A percentile compares a stretch with the other conserved stretches of the same genome.
These are phyloP conservation scores for Bujurquina vittata DNA, from an alignment of 2,113 vertebrate species.

Conservation along the genomic window DNA sequence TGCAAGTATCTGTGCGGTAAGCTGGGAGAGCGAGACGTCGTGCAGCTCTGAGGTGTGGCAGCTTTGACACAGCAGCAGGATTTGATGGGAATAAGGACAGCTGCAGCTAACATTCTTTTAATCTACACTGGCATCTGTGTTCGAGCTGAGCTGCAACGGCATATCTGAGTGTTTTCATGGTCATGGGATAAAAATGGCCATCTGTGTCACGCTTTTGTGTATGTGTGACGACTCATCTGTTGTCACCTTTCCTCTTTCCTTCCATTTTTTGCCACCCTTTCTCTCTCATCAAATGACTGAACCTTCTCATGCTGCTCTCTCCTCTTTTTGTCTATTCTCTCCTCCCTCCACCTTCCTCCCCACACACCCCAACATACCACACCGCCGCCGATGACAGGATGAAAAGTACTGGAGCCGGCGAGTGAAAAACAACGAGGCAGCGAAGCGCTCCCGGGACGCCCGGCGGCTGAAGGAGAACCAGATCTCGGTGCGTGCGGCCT, in stretches of 20 bases:
- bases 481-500: constrained; percentile 96
- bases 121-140: not conserved
- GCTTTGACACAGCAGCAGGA: no score
- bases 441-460: constrained; percentile 94
- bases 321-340: not conserved
- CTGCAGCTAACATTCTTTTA: not conserved
- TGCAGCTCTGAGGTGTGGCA: no score
- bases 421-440: constrained; percentile 99
- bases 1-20: no score
- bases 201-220: not conserved
- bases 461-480: constrained; percentile 98
- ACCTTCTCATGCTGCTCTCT: constrained; percentile 44
- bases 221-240: constrained; percentile 37
- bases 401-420: constrained; percentile 98
- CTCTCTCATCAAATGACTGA: constrained; percentile 52
- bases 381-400: constrained; percentile 78
- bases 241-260: not conserved
- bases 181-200: not conserved
- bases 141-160: not conserved
- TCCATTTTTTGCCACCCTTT: not conserved
- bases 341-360: constrained; percentile 17
- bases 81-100: not conserved
- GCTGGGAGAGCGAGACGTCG: no score
- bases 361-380: constrained; percentile 54
- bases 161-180: not conserved